Evolutionary conservation across 1,140 invertebrate species (phyloP), one percentile per base, ranked within the genome.

Genomic region (Halyomorpha halys): DNA sequence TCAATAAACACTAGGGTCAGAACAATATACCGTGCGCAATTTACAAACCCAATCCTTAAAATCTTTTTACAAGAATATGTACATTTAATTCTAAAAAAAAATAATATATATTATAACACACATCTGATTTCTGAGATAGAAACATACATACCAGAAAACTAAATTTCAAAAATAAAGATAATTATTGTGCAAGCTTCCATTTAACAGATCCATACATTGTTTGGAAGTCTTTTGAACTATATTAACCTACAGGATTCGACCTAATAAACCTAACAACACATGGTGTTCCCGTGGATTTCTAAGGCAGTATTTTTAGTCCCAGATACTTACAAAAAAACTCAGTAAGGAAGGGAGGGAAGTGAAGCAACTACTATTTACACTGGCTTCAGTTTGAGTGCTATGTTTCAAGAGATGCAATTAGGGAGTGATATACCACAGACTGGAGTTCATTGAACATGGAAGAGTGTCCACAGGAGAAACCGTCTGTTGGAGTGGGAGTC

Each of bases 361-460:
- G n/a, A 64, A 64, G 44, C 51, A n/a, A 34, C 63, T 62, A 61
- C 21, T 27, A 23, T 16, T 34, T 18, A 56, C 19, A 51, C 15
- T n/a, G 34, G 18, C 21, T 19, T 63, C 56, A 21, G 13, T 60
- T 21, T 23, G 44, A 44, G 44, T 70, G 75, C 75, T 80, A 86
- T 73, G 83, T 84, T 71, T 86, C 84, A 68, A 86, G 72, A 5
- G 83, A 85, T 4, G 84, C 81, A 30, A 86, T 83, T 59, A 86
- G 75, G 73, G 81, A 84, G 71, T 85, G 84, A 72, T 85, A 85
- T 60, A 81, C 80, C 62, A 79, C 80, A 51, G 82, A 83, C 71
- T 84, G 83, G 62, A 86, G 80, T 68, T 85, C 84, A 70, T 83
- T 81, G 75, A 82, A 78, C 69, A 86, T 83, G 44, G 84, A 83